Evolutionary conservation across 1,140 invertebrate genomes (phyloP).

Genomic region (Trichomalopsis sarcophagae): DNA sequence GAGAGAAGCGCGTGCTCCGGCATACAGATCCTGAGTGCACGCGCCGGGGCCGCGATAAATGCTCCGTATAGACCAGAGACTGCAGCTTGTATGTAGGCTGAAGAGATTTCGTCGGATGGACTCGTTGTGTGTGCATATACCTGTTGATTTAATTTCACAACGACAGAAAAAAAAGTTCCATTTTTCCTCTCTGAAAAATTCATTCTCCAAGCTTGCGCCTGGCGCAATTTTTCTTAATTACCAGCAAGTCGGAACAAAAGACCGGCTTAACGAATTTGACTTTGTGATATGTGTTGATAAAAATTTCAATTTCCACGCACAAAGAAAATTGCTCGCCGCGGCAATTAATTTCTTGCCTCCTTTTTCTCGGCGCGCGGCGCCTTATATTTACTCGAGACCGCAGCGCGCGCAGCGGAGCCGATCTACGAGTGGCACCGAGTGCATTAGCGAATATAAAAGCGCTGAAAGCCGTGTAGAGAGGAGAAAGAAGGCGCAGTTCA

Average conservation of each 20-base stretch:
- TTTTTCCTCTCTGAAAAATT: too few relatives aligned
- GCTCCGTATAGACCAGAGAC: neutral
- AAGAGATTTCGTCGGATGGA: neutral
- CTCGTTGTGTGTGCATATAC: neutral
- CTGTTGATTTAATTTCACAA: too few relatives aligned
- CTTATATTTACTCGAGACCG: neutral
- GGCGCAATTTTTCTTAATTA: too few relatives aligned
- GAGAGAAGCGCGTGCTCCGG: constrained; percentile 40
- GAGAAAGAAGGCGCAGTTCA: neutral
- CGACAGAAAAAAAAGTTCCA: too few relatives aligned
- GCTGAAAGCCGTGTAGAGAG: neutral
- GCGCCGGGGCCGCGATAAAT: neutral
- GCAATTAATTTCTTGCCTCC: constrained; percentile 24
- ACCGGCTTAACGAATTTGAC: constrained; percentile 19
- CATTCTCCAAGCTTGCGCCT: too few relatives aligned
- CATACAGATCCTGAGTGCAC: constrained; percentile 50
- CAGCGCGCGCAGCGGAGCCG: too few relatives aligned
- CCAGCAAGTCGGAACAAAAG: too few relatives aligned
- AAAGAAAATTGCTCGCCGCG: constrained; percentile 4
- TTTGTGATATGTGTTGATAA: neutral
- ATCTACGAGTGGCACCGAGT: neutral
- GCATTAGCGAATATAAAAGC: constrained; percentile 1
- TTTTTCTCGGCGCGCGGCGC: neutral
- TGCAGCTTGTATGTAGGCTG: neutral
- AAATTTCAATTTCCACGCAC: constrained; percentile 32